Base-by-base conservation (phyloP, 2,888 invertebrate species). In the Dryomyza anilis region DNA sequence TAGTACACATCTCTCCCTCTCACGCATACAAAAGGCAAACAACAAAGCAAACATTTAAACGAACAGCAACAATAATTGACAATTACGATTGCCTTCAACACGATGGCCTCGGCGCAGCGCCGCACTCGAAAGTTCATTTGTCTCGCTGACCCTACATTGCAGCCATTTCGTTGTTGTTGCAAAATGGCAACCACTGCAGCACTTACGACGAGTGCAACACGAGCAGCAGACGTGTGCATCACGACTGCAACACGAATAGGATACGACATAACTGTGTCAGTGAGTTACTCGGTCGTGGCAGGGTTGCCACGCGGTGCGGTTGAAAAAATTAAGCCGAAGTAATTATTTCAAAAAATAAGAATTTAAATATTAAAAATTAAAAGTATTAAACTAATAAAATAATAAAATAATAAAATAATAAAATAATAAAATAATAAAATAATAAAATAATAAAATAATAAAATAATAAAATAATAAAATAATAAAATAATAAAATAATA, bases 201-300 rank as follows among this genome's bases (percentile, higher is more conserved):
- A 7, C n/a, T 43, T 43, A 8, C 43, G n/a, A 8, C 19, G 8
- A 43, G 7, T 43, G 7, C 43, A n/a, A 43, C n/a, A n/a, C 4
- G 16, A 16, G 1, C 1, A 3, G 39, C 39, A 39, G n/a, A 8
- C 16, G 10, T n/a, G 16, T 2, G 19, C 29, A 53, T 19, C 19
- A 16, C 10, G 30, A 12, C 16, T 30, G 8, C 7, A 53, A n/a
- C 2, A 16, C 16, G 33, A 10, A 56, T 10, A 19, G 19, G 10
- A 7, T 8, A 25, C 30, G 19, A 4, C 19, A 39, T 39, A 56
- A 56, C 10, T 56, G 39, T 56, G 56, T 56, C 56, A 55, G 53
- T 55, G 16, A 55, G 33, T 55, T 21, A 56, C 36, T 56, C 25
- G 56, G 56, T 56, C 56, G 10, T 23, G 36, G 8, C 5, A n/a